A percentile compares a stretch with the other conserved stretches of the same genome.
phyloP scores from a whole-genome alignment of 2,113 vertebrate genomes.

The Alces alces region DNA sequence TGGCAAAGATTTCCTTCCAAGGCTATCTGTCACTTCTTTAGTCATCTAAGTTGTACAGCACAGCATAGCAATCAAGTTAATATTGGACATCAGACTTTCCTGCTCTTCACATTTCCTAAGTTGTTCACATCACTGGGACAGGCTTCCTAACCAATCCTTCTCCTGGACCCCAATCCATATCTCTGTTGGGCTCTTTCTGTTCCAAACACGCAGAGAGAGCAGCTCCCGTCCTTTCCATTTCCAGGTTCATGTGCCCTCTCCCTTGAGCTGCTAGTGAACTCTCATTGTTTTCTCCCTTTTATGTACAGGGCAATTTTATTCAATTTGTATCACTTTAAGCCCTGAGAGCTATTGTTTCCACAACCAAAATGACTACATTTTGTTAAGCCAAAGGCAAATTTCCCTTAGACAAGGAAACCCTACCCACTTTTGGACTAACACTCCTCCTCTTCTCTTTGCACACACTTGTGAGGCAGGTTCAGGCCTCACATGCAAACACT shows the following conservation, averaged over 20 bases:
- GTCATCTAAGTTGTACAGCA: background rate
- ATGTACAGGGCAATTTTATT: background rate
- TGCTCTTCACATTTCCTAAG: background rate
- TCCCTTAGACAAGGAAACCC: background rate
- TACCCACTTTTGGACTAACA: background rate
- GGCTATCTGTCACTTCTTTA: background rate
- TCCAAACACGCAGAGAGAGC: background rate
- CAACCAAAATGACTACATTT: background rate
- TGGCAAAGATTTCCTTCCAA: conserved; percentile 27
- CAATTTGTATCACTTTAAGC: conserved; percentile 3
- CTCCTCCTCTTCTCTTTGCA: background rate
- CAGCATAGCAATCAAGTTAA: background rate
- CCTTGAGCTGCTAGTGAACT: background rate
- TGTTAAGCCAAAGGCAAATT: conserved; percentile 38
- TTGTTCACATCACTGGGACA: background rate
- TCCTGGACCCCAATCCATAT: background rate
- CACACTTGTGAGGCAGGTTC: background rate
- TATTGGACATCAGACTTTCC: background rate
- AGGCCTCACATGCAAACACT: background rate
- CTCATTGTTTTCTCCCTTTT: background rate
- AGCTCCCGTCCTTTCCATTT: background rate
- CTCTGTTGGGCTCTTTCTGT: background rate
- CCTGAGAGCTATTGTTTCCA: background rate
- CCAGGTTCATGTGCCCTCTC: background rate
- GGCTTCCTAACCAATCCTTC: background rate